A percentile compares a stretch with the other conserved stretches of the same genome.
Evolutionary conservation across 37 sponge, comb jelly and placozoan species (phyloP).

Genomic region (Theonella swinhoei): DNA sequence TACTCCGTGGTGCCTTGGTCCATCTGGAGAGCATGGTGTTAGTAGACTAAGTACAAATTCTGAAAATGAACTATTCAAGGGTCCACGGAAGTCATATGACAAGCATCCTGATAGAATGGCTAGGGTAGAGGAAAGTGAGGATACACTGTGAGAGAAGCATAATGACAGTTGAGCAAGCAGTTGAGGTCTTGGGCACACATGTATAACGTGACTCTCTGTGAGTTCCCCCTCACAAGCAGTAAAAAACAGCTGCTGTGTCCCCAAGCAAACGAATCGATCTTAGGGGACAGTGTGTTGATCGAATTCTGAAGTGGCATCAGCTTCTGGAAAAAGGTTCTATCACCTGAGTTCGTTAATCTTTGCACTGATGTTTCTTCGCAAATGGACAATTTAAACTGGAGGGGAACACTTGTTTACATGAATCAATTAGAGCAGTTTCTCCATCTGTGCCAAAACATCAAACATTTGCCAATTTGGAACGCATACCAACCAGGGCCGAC

Average conservation of each 20-base stretch:
- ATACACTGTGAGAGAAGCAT: conserved; percentile 1
- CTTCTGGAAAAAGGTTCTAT: conserved; percentile 4
- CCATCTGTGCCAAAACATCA: conserved; percentile 16
- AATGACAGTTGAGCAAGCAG: background rate
- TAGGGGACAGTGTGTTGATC: conserved; percentile 15
- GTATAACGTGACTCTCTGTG: conserved; percentile 2
- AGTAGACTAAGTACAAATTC: too few relatives aligned
- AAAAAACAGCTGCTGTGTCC: background rate
- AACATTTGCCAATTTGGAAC: conserved; percentile 3
- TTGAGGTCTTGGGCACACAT: conserved; percentile 18
- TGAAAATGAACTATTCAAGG: background rate
- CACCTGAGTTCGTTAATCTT: background rate
- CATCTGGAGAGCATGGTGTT: too few relatives aligned
- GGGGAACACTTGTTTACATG: conserved; percentile 4
- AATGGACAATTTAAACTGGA: background rate
- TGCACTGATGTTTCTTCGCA: background rate
- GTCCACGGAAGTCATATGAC: background rate
- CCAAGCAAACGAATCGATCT: conserved; percentile 14
- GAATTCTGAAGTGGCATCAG: background rate
- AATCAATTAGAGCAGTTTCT: conserved; percentile 2
- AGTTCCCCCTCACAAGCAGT: conserved; percentile 10
- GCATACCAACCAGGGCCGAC: conserved; percentile 4
- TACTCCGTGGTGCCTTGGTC: too few relatives aligned
- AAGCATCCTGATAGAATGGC: conserved; percentile 23
- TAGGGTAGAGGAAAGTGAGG: conserved; percentile 11